Evolutionary conservation across 2,113 vertebrate genomes (phyloP).

Genomic region (Megatriorchis doriae): DNA sequence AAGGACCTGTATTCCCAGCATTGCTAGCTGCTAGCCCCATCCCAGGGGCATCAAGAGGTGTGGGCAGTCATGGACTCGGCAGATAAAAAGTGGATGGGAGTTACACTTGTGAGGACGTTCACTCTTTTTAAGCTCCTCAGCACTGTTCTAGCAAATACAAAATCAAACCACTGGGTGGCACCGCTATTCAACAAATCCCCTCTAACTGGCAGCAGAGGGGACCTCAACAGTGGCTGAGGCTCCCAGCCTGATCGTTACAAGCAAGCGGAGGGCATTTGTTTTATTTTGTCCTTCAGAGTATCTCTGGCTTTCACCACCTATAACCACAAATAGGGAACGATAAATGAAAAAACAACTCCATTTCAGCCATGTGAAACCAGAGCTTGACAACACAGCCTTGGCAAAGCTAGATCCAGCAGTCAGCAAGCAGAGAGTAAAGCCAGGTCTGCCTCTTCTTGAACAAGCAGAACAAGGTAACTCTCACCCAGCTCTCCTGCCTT

Average conservation of each 20-base stretch:
- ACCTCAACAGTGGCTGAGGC: neutral
- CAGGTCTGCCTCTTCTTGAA: neutral
- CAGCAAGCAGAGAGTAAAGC: neutral
- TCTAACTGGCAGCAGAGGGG: neutral
- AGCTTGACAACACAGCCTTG: neutral
- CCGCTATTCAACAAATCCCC: neutral
- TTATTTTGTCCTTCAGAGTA: neutral
- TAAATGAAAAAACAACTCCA: neutral
- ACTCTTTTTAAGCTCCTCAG: neutral
- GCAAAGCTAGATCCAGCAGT: neutral
- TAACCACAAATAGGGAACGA: neutral
- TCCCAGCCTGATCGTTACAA: neutral
- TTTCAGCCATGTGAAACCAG: neutral
- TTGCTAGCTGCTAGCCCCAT: neutral
- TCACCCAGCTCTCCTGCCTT: neutral
- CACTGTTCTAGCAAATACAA: neutral
- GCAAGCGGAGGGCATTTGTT: neutral
- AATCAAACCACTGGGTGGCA: constrained; percentile 20
- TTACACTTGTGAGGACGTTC: neutral
- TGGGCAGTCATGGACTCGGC: fast-evolving
- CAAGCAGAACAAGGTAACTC: neutral
- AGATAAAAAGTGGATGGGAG: neutral
- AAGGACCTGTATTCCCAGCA: neutral
- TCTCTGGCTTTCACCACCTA: neutral
- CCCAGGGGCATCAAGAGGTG: neutral